A percentile compares a stretch with the other conserved stretches of the same genome.
phyloP scores from a whole-genome alignment of 2,888 invertebrate species.

The Cantharis flavilabris region DNA sequence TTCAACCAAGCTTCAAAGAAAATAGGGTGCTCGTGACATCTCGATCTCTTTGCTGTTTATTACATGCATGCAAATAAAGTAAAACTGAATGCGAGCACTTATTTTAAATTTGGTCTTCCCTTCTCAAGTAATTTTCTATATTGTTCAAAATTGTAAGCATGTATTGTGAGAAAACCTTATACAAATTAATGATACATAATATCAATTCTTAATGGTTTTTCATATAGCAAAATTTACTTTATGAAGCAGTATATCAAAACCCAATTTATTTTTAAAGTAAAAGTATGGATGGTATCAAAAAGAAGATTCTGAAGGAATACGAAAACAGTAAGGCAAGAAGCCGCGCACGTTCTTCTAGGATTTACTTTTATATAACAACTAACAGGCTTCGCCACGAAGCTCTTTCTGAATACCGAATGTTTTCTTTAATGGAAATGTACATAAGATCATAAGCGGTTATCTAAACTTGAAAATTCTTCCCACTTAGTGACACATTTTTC shows the following conservation, averaged over 20 bases:
- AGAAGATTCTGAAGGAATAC: slow-evolving; percentile 44
- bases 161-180: neutral
- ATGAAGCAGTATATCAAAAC: slow-evolving; percentile 42
- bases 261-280: slow-evolving; percentile 47
- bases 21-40: slow-evolving; percentile 40
- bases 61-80: slow-evolving; percentile 28
- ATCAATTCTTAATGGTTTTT: slow-evolving; percentile 23
- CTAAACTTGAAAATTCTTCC: slow-evolving; percentile 19
- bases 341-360: slow-evolving; percentile 51
- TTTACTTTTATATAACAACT: slow-evolving; percentile 55
- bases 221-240: slow-evolving; percentile 30
- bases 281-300: slow-evolving; percentile 44
- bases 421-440: slow-evolving; percentile 54
- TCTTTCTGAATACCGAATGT: slow-evolving; percentile 51
- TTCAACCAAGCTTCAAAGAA: slow-evolving; percentile 32
- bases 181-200: neutral
- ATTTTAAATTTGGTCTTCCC: slow-evolving; percentile 1
- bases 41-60: slow-evolving; percentile 33
- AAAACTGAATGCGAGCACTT: slow-evolving; percentile 24
- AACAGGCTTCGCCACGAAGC: slow-evolving; percentile 52
- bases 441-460: slow-evolving; percentile 49
- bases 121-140: slow-evolving; percentile 1
- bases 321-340: slow-evolving; percentile 46
- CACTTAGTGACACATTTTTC: neutral
- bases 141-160: neutral